Base-by-base conservation (phyloP, 2,888 invertebrate species). In the Thymelicus sylvestris region DNA sequence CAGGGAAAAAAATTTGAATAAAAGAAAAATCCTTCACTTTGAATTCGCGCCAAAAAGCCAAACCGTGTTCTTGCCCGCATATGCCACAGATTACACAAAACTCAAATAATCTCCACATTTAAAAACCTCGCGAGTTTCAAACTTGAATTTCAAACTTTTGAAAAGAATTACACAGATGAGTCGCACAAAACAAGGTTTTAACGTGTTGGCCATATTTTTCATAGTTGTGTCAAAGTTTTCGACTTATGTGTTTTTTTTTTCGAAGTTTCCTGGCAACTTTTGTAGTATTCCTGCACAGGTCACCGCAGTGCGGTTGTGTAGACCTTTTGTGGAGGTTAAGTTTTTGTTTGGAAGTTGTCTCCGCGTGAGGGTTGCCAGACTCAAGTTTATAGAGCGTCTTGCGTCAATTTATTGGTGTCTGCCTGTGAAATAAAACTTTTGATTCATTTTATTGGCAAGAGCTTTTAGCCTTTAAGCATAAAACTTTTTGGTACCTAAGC, bases 301-400 rank as follows among this genome's bases (percentile, higher is more conserved):
- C 72, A 73, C 73, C 73, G 76, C 76, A 76, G 66, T 76, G 76
- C 76, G 74, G 76, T 73, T 64, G 71, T 70, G 68, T 73, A 74
- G 72, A 72, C 73, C 71, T 74, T 76, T 76, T 73, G 73, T 74
- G 65, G 70, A 69, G 67, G 74, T 74, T 75, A 72, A 69, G 75
- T 73, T 75, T 75, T 65, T 70, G 73, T 75, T 74, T 61, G 38
- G 47, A 61, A 71, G 52, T 66, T 71, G 61, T 66, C 62, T 57
- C 31, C 6, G 31, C n/a, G 52, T 62, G 60, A 71, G 65, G 66
- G 71, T 71, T 71, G 70, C 70, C 70, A 70, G 65, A 61, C 7
- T 44, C 39, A 69, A 65, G 65, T 70, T 70, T 66, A 60, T 66
- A 41, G 31, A 50, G 39, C 39, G 41, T 38, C 68, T 60, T n/a